phyloP scores from a whole-genome alignment of 30 jellyfish, hydroid and myxozoan species.

The Rhopilema esculentum region DNA sequence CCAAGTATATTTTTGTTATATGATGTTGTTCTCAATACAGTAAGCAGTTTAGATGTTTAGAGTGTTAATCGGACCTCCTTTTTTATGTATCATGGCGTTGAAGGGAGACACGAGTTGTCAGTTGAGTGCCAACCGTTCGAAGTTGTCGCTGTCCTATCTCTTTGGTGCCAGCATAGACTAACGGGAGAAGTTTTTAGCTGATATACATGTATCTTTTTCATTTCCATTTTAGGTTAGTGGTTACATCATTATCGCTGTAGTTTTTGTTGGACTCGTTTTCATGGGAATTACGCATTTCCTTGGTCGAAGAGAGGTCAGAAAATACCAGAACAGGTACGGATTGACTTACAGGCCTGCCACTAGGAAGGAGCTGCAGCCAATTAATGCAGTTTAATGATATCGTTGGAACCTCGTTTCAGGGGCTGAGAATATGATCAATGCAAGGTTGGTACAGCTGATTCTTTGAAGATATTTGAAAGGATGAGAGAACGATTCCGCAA shows the following conservation, averaged over 20 bases:
- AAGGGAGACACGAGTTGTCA: not conserved
- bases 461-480: too few species aligned
- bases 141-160: too few species aligned
- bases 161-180: too few species aligned
- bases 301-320: constrained; percentile 57
- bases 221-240: constrained; percentile 55
- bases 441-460: not conserved
- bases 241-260: constrained; percentile 50
- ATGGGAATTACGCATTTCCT: constrained; percentile 62
- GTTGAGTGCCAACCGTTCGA: not conserved
- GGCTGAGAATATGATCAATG: not conserved
- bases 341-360: constrained; percentile 39
- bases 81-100: too few species aligned
- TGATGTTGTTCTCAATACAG: too few species aligned
- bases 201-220: not conserved
- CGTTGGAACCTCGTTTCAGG: not conserved
- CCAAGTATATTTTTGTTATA: too few species aligned
- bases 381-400: not conserved
- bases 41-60: too few species aligned
- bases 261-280: constrained; percentile 22
- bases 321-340: constrained; percentile 8
- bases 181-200: too few species aligned
- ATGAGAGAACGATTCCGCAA: too few species aligned
- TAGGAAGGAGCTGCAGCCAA: constrained; percentile 3
- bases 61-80: too few species aligned